Conservation (phyloP, 2,888 invertebrate genomes). For the Furcula furcula region DNA sequence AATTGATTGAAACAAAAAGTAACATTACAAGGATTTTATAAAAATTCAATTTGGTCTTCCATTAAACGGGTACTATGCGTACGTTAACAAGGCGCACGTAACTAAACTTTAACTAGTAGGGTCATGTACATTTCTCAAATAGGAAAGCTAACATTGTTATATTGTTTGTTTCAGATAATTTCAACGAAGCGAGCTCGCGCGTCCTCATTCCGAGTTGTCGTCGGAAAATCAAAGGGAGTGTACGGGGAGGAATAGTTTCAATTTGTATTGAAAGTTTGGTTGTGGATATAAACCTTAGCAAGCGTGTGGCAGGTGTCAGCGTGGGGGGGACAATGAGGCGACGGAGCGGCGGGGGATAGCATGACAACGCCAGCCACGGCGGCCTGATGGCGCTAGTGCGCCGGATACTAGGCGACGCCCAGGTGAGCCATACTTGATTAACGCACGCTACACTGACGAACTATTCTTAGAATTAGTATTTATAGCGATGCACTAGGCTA, state of each 20-base stretch:
- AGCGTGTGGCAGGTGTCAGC: constrained; percentile 45
- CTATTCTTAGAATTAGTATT: constrained; percentile 30
- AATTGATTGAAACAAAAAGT: background rate
- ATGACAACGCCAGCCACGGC: constrained; percentile 82
- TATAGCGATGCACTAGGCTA: constrained; percentile 27
- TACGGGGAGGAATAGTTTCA: constrained; percentile 51
- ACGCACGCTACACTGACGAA: constrained; percentile 27
- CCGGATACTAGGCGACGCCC: constrained; percentile 92
- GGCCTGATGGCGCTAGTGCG: constrained; percentile 93
- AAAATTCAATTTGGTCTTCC: background rate
- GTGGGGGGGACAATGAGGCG: constrained; percentile 50
- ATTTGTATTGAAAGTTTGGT: constrained; percentile 46
- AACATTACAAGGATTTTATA: no score
- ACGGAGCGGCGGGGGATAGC: constrained; percentile 71
- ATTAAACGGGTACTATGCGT: background rate
- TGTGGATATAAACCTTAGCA: constrained; percentile 36
- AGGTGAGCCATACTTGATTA: constrained; percentile 78
- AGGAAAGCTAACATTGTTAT: constrained; percentile 26
- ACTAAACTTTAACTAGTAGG: constrained; percentile 4
- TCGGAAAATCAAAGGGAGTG: constrained; percentile 33
- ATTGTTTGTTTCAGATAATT: constrained; percentile 59
- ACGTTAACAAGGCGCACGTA: constrained; percentile 15
- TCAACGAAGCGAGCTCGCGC: constrained; percentile 24
- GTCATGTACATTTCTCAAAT: constrained; percentile 2
- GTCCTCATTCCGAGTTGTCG: constrained; percentile 32